A percentile compares a stretch with the other conserved stretches of the same genome.
phyloP scores from a whole-genome alignment of 1,140 invertebrate species.

The Cydia amplana region DNA sequence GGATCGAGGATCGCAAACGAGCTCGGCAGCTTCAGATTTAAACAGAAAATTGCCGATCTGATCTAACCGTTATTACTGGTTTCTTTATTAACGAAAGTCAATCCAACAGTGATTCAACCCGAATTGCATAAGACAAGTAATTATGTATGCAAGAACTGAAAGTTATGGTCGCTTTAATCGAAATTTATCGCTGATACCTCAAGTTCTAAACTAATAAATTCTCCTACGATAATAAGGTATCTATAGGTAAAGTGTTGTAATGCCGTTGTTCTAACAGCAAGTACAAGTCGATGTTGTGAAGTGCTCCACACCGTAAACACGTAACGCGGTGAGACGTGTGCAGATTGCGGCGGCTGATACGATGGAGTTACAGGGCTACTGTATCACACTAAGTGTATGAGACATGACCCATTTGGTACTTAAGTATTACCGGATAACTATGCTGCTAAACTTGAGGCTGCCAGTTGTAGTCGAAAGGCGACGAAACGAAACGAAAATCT shows the following conservation, averaged over 20 bases:
- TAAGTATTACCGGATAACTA: neutral
- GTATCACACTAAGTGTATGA: neutral
- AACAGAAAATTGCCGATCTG: neutral
- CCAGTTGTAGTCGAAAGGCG: no score
- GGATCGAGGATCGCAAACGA: constrained; percentile 15
- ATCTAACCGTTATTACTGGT: neutral
- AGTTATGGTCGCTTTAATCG: neutral
- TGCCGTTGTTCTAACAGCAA: neutral
- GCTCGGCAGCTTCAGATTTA: neutral
- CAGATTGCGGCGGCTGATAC: neutral
- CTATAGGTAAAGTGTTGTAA: neutral
- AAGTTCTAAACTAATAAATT: neutral
- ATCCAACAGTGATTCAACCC: neutral
- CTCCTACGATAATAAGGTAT: neutral
- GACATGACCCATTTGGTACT: neutral
- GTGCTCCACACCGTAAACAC: constrained; percentile 8
- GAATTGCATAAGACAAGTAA: neutral
- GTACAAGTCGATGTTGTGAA: neutral
- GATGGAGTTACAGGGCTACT: constrained; percentile 6
- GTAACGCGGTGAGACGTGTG: constrained; percentile 1
- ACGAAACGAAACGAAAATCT: no score
- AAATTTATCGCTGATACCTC: neutral
- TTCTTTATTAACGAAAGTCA: neutral
- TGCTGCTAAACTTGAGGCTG: no score
- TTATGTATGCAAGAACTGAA: neutral